Base-by-base conservation (phyloP, 2,113 vertebrate genomes). In the Talpa occidentalis region DNA sequence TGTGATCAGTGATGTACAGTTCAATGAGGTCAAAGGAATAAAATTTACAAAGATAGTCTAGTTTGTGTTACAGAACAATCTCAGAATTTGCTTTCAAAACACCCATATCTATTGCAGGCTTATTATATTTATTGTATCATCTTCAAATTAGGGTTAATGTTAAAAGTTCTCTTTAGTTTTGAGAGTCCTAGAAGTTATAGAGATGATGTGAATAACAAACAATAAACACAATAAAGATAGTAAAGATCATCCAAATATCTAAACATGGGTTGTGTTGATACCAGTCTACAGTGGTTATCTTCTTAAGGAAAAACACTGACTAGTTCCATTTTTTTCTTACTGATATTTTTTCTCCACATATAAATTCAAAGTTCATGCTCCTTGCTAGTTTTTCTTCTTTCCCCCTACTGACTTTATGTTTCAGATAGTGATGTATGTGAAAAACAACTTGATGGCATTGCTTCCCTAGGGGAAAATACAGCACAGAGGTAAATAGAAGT, bases 11-110 rank as follows among this genome's bases (percentile, higher is more conserved):
- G 6, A 7, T 7, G 3, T 32, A 2, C 1, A 37, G 19, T 26
- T 73, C 35, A 6, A 0, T 24, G 59, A 62, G 0, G 3, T 0
- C 24, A 60, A 66, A 15, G 7, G 24, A 28, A 28, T 15, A 5
- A 62, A 60, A n/a, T 44, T 19, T n/a, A n/a, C 10, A 44, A 17
- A 15, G 4, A 44, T 21, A 62, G 11, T 16, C 12, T 15, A 42
- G 28, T 83, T 60, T 0, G 7, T 35, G 12, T 52, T 59, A 49
- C 52, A 87, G 2, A 56, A 44, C 0, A 49, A 35, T 6, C 28
- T 84, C 10, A 7, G 24, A 32, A 44, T 52, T 60, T 1, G 0
- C n/a, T 6, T 44, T 81, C 21, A 22, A 14, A 80, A 42, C 1
- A 42, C 10, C 0, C 21, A 47, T 24, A 19, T 40, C n/a, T 79